These are phyloP conservation scores for Leucophenga montana DNA, from an alignment of 2,888 invertebrate genomes.

Conservation along the genomic window DNA sequence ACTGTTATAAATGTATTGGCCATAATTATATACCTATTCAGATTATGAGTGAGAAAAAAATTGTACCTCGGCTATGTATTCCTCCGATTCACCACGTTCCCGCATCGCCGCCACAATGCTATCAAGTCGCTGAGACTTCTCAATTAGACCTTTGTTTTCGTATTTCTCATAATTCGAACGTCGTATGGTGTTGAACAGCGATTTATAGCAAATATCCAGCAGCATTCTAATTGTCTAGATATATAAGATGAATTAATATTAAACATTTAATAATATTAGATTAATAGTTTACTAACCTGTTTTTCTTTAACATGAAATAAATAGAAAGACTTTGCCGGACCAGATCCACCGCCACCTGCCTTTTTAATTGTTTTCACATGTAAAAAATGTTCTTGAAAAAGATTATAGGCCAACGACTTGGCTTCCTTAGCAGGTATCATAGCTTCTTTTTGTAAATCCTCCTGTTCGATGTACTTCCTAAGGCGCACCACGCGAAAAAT, in stretches of 20 bases:
- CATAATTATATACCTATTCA: too few species aligned
- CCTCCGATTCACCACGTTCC: conserved; percentile 83
- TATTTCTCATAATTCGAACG: conserved; percentile 79
- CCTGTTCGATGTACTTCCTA: conserved; percentile 90
- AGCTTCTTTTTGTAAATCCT: conserved; percentile 90
- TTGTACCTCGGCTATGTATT: conserved; percentile 86
- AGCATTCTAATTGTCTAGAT: conserved; percentile 80
- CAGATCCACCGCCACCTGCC: conserved; percentile 79
- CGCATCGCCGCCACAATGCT: conserved; percentile 86
- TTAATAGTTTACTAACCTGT: conserved; percentile 70
- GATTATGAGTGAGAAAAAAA: too few species aligned
- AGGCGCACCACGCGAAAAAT: conserved; percentile 89
- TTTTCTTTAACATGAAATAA: conserved; percentile 83
- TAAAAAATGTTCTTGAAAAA: conserved; percentile 81
- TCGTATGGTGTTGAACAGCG: conserved; percentile 80
- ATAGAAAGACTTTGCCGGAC: conserved; percentile 86
- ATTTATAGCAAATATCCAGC: conserved; percentile 82
- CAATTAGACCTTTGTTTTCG: conserved; percentile 85
- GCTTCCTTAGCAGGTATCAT: conserved; percentile 96
- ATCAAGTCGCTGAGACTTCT: conserved; percentile 90
- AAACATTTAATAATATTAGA: background rate
- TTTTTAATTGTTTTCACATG: conserved; percentile 81
- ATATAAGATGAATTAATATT: background rate
- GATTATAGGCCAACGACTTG: conserved; percentile 87
- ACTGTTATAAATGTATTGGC: too few species aligned